Conservation (phyloP, 1,140 invertebrate genomes). For the Octopus sinensis region DNA sequence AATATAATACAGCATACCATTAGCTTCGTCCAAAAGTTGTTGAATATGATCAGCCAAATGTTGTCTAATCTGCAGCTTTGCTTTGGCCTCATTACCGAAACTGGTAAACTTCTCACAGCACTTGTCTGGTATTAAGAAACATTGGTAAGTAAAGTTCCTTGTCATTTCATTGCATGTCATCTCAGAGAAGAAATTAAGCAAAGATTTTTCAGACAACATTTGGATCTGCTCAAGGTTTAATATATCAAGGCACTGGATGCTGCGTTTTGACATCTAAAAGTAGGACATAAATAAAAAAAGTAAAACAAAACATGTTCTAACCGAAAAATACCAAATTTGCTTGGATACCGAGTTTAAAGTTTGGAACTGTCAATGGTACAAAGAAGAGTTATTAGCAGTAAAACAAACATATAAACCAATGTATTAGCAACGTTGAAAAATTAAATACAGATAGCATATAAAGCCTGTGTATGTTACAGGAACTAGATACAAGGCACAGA, state of each 20-base stretch:
- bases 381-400: too few relatives aligned
- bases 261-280: constrained; percentile 37
- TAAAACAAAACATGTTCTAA: not conserved
- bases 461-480: too few relatives aligned
- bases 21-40: constrained; percentile 32
- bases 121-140: constrained; percentile 58
- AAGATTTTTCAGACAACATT: constrained; percentile 60
- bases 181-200: constrained; percentile 64
- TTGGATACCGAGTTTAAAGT: too few relatives aligned
- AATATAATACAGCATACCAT: constrained; percentile 24
- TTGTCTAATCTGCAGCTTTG: constrained; percentile 61
- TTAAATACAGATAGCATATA: too few relatives aligned
- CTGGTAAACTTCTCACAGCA: constrained; percentile 62
- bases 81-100: constrained; percentile 64
- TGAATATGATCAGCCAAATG: constrained; percentile 56
- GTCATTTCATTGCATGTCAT: constrained; percentile 63
- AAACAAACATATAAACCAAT: too few relatives aligned
- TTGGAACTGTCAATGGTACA: too few relatives aligned
- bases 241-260: constrained; percentile 36
- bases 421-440: too few relatives aligned
- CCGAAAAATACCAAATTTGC: too few relatives aligned
- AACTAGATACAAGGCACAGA: too few relatives aligned
- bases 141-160: constrained; percentile 63
- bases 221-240: constrained; percentile 60
- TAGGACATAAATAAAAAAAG: not conserved